These are phyloP conservation scores for Dysmachus trigonus DNA, from an alignment of 2,888 invertebrate genomes.

Conservation along the genomic window DNA sequence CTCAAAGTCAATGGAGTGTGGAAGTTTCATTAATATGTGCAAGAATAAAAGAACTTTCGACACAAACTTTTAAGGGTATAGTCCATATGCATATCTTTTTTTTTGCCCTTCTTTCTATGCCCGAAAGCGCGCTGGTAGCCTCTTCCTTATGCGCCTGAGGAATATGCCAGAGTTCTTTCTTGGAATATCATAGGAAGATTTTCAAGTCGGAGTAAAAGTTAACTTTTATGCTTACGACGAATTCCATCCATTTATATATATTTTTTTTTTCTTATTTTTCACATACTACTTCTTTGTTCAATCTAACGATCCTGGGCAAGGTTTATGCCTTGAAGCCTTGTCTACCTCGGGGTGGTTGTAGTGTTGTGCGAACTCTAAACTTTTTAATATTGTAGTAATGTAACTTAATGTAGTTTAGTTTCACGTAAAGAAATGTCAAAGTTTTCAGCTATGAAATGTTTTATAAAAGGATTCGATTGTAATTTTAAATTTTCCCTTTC, in stretches of 20 bases:
- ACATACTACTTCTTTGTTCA: conserved; percentile 18
- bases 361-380: conserved; percentile 22
- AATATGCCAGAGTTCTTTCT: not conserved
- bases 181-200: conserved; percentile 22
- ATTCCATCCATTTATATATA: conserved; percentile 18
- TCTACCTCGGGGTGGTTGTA: conserved; percentile 23
- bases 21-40: conserved; percentile 42
- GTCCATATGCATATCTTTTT: conserved; percentile 36
- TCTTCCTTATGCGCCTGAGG: not conserved
- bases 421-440: conserved; percentile 40
- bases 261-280: conserved; percentile 22
- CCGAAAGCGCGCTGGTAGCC: not conserved
- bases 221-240: conserved; percentile 36
- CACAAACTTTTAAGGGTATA: conserved; percentile 25
- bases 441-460: conserved; percentile 35
- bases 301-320: conserved; percentile 24
- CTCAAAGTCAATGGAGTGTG: conserved; percentile 44
- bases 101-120: not conserved
- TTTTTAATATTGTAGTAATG: conserved; percentile 44
- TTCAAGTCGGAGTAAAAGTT: conserved; percentile 28
- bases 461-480: conserved; percentile 43
- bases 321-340: conserved; percentile 21
- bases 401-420: conserved; percentile 37
- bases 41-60: conserved; percentile 26
- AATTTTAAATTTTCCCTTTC: conserved; percentile 39